These are phyloP conservation scores for Microcebus tavaratra DNA, from an alignment of 2,113 vertebrate species.

Conservation along the genomic window DNA sequence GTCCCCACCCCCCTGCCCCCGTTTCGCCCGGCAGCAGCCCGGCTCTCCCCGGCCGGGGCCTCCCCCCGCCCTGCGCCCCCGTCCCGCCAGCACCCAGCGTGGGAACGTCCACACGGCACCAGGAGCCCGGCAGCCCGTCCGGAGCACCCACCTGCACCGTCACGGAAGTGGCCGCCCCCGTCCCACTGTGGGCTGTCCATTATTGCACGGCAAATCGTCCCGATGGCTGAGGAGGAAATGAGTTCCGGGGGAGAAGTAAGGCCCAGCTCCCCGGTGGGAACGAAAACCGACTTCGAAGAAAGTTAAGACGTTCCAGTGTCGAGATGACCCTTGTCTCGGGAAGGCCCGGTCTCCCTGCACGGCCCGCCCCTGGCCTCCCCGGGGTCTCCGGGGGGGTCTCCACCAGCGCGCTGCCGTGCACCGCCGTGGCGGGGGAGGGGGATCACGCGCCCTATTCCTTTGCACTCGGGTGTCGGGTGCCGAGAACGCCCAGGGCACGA, in stretches of 20 bases:
- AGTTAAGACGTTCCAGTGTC: not conserved
- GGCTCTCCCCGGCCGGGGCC: not conserved
- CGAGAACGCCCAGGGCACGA: too few relatives aligned
- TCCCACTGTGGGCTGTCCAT: not conserved
- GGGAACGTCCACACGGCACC: rapidly evolving
- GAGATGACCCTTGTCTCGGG: not conserved
- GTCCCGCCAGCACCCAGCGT: rapidly evolving
- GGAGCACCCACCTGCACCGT: rapidly evolving
- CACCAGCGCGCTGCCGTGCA: rapidly evolving
- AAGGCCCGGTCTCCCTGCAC: not conserved
- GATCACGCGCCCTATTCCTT: not conserved
- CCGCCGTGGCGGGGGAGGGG: not conserved
- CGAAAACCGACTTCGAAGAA: not conserved
- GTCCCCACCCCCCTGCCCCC: too few relatives aligned
- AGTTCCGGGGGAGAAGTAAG: not conserved
- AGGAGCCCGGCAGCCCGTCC: rapidly evolving
- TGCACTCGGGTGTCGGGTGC: too few relatives aligned
- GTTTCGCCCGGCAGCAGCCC: rapidly evolving
- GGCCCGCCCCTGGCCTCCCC: not conserved
- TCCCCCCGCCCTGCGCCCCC: not conserved
- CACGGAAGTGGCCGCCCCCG: rapidly evolving
- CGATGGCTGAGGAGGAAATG: not conserved
- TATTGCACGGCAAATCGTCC: not conserved
- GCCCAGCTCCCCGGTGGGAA: not conserved
- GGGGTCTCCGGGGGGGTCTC: not conserved